Evolutionary conservation across 2,888 invertebrate species (phyloP), one percentile per base, ranked within the genome.

Genomic region (Ephialtes manifestator): DNA sequence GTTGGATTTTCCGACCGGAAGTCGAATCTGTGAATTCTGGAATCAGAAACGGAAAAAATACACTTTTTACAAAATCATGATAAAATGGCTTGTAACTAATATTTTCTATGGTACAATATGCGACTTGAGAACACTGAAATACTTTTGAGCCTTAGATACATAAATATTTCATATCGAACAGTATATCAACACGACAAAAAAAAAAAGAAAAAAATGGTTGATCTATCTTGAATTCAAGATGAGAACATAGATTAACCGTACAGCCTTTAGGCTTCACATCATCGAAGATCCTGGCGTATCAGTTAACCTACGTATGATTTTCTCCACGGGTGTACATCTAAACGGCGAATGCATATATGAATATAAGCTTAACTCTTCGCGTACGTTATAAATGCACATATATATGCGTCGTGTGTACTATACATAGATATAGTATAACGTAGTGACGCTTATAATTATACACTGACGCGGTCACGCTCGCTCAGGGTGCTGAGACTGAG

Each of bases 401-500:
- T 67, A 28, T 58, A 72, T 78, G 51, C 35, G 70, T 10, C 18
- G 39, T 60, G 28, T 48, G 18, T 31, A 46, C 39, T 65, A 39
- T 10, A 58, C 58, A 51, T 63, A 72, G 48, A 5, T 78, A 53
- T 20, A 65, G 65, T 20, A 39, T 0, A 11, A 11, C 35, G 60
- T 28, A 82, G 71, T 55, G 67, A 72, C 55, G 82, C 82, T 85
- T 89, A 86, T 89, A 88, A 89, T 90, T 90, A 90, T 87, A 87
- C 81, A 85, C 83, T 76, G 82, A 83, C 78, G 77, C 76, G 76
- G 58, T 76, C 60, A 58, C 51, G 80, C 75, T 74, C 79, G 80
- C 58, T 71, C 76, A 81, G 76, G 80, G 79, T 79, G 77, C 67
- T 76, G 83, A 46, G 84, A 86, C 70, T 46, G 80, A 71, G 84